Evolutionary conservation across 2,113 vertebrate genomes (phyloP).

Genomic region (Ptychochromis oligacanthus): DNA sequence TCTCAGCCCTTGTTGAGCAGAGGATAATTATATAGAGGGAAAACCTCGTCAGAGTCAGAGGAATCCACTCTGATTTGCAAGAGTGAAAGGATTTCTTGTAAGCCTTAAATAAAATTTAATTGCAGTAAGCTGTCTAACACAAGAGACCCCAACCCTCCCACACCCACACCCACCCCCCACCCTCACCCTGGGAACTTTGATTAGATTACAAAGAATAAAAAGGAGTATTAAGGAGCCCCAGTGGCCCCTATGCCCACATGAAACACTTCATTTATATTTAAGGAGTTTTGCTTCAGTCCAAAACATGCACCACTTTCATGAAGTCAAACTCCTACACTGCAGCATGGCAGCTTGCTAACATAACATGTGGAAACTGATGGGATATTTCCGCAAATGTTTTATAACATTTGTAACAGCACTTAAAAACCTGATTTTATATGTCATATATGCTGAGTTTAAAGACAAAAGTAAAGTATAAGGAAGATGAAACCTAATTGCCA

Average conservation of each 20-base stretch:
- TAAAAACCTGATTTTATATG: not conserved
- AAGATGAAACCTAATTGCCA: slow-evolving; percentile 50
- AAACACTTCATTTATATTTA: slow-evolving; percentile 24
- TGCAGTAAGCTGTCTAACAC: slow-evolving; percentile 79
- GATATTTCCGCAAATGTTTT: slow-evolving; percentile 5
- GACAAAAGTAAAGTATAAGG: slow-evolving; percentile 18
- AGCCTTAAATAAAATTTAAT: slow-evolving; percentile 83
- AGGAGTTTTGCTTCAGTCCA: slow-evolving; percentile 1
- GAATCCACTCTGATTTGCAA: slow-evolving; percentile 74
- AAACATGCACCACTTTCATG: not conserved
- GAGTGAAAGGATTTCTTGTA: slow-evolving; percentile 80
- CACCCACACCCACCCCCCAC: not conserved
- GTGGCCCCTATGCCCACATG: slow-evolving; percentile 19
- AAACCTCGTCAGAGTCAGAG: slow-evolving; percentile 70
- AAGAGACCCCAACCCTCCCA: slow-evolving; percentile 33
- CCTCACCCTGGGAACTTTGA: slow-evolving; percentile 68
- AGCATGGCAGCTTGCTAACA: not conserved
- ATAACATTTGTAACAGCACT: not conserved
- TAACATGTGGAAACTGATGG: not conserved
- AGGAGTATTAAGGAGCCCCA: slow-evolving; percentile 26
- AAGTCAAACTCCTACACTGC: slow-evolving; percentile 4
- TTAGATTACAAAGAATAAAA: slow-evolving; percentile 63
- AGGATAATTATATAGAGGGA: slow-evolving; percentile 78
- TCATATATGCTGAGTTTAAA: slow-evolving; percentile 7
- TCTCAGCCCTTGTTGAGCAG: slow-evolving; percentile 57